Percentiles rank a stretch among this genome's conserved stretches.
phyloP scores from a whole-genome alignment of 2,797 vertebrate genomes.

The Eleutherodactylus coqui region DNA sequence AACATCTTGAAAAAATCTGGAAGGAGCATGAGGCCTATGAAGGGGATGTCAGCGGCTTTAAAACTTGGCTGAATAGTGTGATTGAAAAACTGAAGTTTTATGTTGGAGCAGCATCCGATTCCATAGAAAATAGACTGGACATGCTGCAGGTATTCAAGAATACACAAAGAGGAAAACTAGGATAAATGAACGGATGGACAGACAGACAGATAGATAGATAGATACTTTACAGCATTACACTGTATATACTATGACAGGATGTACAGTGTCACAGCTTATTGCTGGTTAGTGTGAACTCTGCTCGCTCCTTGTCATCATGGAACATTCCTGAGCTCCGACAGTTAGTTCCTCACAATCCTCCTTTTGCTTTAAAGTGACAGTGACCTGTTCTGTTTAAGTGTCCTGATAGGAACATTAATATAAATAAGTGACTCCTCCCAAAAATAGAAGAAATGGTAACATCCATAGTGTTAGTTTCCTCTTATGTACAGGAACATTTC shows the following conservation, averaged over 20 bases:
- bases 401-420: background rate
- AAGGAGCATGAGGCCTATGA: constrained; percentile 84
- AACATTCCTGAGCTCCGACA: constrained; percentile 2
- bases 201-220: background rate
- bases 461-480: background rate
- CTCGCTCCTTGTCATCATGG: constrained; percentile 10
- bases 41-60: constrained; percentile 76
- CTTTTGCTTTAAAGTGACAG: background rate
- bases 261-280: background rate
- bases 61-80: constrained; percentile 82
- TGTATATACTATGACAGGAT: background rate
- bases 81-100: constrained; percentile 81
- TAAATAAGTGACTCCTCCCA: background rate
- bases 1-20: constrained; percentile 81
- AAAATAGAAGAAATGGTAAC: background rate
- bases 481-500: background rate
- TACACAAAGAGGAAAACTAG: background rate
- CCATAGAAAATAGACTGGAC: constrained; percentile 75
- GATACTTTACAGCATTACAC: background rate
- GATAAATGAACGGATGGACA: no score
- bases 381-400: background rate
- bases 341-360: background rate
- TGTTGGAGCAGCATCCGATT: constrained; percentile 62
- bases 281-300: background rate
- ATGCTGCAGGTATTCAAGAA: constrained; percentile 78